phyloP scores from a whole-genome alignment of 1,140 invertebrate species.

The Zophobas morio region DNA sequence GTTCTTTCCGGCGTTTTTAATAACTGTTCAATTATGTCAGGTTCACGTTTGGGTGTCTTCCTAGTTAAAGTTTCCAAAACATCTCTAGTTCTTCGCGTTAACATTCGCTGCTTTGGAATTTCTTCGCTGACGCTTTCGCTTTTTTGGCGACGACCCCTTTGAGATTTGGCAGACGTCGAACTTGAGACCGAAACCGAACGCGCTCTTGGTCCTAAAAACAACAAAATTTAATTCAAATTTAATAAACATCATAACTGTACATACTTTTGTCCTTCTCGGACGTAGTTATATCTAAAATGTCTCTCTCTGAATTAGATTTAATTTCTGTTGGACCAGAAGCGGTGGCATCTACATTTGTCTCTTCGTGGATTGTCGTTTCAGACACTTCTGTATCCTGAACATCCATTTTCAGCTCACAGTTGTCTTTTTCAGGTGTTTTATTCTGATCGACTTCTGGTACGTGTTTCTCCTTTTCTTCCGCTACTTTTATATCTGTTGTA shows the following conservation, averaged over 20 bases:
- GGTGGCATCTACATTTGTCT: no score
- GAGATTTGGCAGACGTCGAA: neutral
- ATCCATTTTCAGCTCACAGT: neutral
- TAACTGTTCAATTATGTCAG: neutral
- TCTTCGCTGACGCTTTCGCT: neutral
- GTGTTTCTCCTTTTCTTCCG: neutral
- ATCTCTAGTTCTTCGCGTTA: neutral
- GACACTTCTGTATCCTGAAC: no score
- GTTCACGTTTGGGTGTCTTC: neutral
- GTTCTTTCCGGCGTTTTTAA: conserved; percentile 14
- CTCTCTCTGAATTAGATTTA: no score
- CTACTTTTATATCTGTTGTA: no score
- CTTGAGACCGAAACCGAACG: neutral
- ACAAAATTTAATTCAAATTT: neutral
- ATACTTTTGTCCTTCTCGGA: neutral
- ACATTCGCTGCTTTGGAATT: neutral
- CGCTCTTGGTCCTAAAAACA: neutral
- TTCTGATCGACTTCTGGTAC: neutral
- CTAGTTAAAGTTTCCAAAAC: neutral
- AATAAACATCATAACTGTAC: neutral
- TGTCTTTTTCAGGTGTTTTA: neutral
- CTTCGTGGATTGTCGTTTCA: no score
- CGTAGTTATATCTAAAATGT: neutral
- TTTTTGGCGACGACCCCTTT: neutral
- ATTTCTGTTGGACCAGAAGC: no score